Conservation (phyloP, 2,797 vertebrate species). For the Acanthurus lineatus region DNA sequence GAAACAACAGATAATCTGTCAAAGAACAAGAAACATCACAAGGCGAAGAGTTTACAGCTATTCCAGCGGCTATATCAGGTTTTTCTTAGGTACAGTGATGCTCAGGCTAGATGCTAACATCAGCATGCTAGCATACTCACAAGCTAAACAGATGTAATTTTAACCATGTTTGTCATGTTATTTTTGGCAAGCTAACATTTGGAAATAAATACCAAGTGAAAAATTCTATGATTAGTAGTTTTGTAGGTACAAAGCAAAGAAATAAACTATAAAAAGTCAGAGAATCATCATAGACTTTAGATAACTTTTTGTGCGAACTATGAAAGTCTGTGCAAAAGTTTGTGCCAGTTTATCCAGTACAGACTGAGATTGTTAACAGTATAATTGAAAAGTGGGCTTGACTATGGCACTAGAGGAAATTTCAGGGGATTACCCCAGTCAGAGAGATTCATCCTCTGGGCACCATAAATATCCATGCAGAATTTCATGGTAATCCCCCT, state of each 20-base stretch:
- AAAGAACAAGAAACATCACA: background rate
- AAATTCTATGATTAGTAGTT: background rate
- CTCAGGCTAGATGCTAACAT: background rate
- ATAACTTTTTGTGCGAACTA: background rate
- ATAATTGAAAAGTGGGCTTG: background rate
- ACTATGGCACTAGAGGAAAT: background rate
- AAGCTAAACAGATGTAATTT: background rate
- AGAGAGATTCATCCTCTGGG: background rate
- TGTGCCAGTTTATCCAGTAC: too few relatives aligned
- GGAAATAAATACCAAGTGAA: background rate
- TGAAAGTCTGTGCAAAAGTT: background rate
- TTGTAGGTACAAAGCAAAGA: background rate
- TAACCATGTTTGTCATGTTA: background rate
- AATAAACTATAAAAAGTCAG: background rate
- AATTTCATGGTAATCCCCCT: background rate
- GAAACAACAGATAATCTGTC: background rate
- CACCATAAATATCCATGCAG: background rate
- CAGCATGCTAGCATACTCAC: too few relatives aligned
- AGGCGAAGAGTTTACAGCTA: background rate
- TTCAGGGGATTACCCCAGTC: too few relatives aligned
- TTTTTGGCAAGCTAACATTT: background rate
- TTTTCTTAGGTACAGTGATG: background rate
- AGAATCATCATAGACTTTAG: background rate
- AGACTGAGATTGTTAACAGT: background rate
- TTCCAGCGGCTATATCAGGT: background rate